Evolutionary conservation across 2,113 vertebrate genomes (phyloP), one percentile per base, ranked within the genome.

Genomic region (Cheilinus undulatus): DNA sequence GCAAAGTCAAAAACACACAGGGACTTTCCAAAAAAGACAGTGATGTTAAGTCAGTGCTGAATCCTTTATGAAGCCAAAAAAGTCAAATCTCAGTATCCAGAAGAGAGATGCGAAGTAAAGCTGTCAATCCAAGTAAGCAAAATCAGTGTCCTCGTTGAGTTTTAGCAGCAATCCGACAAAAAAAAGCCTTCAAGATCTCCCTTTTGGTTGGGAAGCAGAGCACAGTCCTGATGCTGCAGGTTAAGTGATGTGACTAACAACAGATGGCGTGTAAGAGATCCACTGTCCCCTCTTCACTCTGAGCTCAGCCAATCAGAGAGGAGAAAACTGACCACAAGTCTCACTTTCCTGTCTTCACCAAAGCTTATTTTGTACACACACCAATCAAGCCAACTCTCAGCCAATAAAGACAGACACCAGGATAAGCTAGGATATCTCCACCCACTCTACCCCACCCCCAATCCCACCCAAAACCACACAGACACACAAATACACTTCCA

Each of bases 221-320:
- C 40, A 69, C 20, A 30, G 59, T 80, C 83, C 83, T 62, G 63
- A 68, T 7, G 80, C 73, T 65, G 67, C 58, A 66, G 67, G 52
- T 59, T 78, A 12, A 75, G 40, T 56, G 48, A 64, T 74, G 73
- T 70, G 83, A 89, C 67, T 87, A 72, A 71, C 59, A 73, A 58
- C 83, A 89, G 85, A 89, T 84, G 78, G 78, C 87, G 83, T 26
- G 62, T 34, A 58, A 79, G 28, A 49, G 69, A 68, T 69, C 80
- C 71, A 82, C 52, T 19, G 36, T 65, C 70, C 57, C 67, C 58
- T 80, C 71, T 48, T 61, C 68, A 66, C 57, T 5, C 38, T 3
- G 34, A 60, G 45, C 20, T 66, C 10, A 54, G 50, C 89, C 87
- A 85, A 84, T 85, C 48, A 22, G 0, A 63, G 40, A 2, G 10